These are phyloP conservation scores for Enteromius afrohamiltoni DNA, from an alignment of 2,797 vertebrate species.

Conservation along the genomic window DNA sequence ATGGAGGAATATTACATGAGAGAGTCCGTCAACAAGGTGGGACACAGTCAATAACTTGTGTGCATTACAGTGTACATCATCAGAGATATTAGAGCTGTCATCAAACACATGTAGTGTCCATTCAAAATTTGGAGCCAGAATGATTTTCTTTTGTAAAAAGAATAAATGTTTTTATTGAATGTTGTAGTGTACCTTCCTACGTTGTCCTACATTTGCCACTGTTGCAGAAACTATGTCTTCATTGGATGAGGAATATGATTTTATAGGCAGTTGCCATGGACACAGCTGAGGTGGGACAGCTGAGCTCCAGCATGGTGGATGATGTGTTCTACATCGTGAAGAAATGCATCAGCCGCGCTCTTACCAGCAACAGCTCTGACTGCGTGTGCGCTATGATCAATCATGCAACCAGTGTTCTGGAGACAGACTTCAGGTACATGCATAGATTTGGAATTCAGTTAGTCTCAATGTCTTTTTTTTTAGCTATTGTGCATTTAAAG, in stretches of 20 bases:
- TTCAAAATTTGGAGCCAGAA: background rate
- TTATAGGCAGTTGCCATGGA: constrained; percentile 95
- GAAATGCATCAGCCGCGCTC: constrained; percentile 94
- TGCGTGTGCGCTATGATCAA: constrained; percentile 99
- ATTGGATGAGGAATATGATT: constrained; percentile 13
- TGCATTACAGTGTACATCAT: background rate
- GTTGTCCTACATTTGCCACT: background rate
- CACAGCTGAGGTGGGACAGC: constrained; percentile 89
- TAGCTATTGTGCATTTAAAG: background rate
- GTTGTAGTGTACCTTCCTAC: background rate
- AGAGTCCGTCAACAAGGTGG: constrained; percentile 96
- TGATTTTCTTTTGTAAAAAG: background rate
- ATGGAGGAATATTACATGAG: constrained; percentile 99
- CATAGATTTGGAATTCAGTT: background rate
- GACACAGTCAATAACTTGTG: background rate
- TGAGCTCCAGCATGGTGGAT: constrained; percentile 98
- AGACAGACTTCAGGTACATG: constrained; percentile 92
- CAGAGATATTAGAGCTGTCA: background rate
- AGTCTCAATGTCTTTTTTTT: background rate
- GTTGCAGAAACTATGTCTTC: background rate
- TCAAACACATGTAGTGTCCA: background rate
- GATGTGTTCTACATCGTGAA: constrained; percentile 99
- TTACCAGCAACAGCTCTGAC: constrained; percentile 97
- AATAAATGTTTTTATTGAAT: background rate
- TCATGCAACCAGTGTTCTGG: constrained; percentile 92